A percentile compares a stretch with the other conserved stretches of the same genome.
phyloP scores from a whole-genome alignment of 37 sponge, comb jelly and placozoan genomes.

The Oopsacas minuta region DNA sequence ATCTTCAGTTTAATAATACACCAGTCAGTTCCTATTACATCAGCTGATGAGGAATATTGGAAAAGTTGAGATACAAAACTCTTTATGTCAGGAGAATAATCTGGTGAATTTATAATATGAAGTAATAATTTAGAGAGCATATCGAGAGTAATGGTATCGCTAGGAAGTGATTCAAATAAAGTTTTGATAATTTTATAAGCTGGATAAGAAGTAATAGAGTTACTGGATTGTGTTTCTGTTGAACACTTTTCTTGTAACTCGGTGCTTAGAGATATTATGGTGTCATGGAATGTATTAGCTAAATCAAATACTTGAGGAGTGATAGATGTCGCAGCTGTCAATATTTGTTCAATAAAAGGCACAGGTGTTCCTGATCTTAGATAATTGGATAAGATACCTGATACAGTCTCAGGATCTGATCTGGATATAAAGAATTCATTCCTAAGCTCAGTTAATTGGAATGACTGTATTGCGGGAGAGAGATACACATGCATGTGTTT shows the following conservation, averaged over 20 bases:
- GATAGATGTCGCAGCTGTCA: background rate
- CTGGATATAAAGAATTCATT: background rate
- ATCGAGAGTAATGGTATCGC: background rate
- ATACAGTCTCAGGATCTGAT: background rate
- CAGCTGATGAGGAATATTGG: background rate
- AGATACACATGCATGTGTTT: background rate
- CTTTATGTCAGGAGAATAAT: background rate
- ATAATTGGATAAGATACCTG: background rate
- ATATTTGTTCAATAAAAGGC: background rate
- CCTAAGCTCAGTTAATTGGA: background rate
- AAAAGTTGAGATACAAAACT: background rate
- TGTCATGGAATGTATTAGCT: slow-evolving; percentile 1
- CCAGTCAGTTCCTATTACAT: background rate
- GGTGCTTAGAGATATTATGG: background rate
- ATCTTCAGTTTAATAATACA: background rate
- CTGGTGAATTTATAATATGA: background rate
- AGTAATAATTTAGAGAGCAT: background rate
- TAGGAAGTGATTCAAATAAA: background rate
- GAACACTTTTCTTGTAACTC: background rate
- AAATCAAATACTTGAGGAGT: background rate
- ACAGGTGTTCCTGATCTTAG: background rate
- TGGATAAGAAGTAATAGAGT: background rate
- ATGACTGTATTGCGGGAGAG: background rate
- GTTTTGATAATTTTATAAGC: background rate
- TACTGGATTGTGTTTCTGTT: background rate